Evolutionary conservation across 2,113 vertebrate genomes (phyloP).

Genomic region (Tamias sibiricus): DNA sequence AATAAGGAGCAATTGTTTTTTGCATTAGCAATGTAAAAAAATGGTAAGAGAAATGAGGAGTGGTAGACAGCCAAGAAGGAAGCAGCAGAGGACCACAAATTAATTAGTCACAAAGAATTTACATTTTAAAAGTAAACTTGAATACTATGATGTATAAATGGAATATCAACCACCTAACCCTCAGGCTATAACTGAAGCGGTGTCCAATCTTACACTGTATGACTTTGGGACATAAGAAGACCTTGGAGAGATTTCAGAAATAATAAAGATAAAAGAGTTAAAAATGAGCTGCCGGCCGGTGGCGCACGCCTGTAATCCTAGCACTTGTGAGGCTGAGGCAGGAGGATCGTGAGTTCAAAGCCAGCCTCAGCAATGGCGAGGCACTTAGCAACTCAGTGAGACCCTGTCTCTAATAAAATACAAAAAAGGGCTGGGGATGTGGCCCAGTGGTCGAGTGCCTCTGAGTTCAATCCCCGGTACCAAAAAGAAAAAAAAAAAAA

Average conservation of each 20-base stretch:
- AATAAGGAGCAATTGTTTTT: neutral
- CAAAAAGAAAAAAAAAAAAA: constrained; percentile 60
- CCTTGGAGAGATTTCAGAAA: constrained; percentile 59
- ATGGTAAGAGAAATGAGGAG: constrained; percentile 31
- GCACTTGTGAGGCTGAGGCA: no score
- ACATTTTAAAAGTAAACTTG: constrained; percentile 56
- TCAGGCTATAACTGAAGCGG: constrained; percentile 47
- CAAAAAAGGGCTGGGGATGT: no score
- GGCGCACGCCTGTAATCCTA: no score
- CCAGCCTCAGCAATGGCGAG: no score
- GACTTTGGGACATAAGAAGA: constrained; percentile 10
- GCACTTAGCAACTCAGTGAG: no score
- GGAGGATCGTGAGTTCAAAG: no score
- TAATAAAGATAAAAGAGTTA: constrained; percentile 20
- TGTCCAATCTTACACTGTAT: constrained; percentile 45
- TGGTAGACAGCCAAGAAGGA: constrained; percentile 3
- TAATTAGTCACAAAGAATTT: constrained; percentile 59
- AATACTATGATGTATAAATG: constrained; percentile 3
- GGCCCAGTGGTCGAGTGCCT: no score
- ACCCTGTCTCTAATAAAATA: no score
- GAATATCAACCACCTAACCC: constrained; percentile 46
- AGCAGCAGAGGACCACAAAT: constrained; percentile 57
- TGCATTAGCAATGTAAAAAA: constrained; percentile 50
- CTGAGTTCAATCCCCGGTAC: no score
- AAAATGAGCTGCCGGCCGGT: no score